Evolutionary conservation across 2,888 invertebrate species (phyloP).

Genomic region (Drosophila hawaiiensis): DNA sequence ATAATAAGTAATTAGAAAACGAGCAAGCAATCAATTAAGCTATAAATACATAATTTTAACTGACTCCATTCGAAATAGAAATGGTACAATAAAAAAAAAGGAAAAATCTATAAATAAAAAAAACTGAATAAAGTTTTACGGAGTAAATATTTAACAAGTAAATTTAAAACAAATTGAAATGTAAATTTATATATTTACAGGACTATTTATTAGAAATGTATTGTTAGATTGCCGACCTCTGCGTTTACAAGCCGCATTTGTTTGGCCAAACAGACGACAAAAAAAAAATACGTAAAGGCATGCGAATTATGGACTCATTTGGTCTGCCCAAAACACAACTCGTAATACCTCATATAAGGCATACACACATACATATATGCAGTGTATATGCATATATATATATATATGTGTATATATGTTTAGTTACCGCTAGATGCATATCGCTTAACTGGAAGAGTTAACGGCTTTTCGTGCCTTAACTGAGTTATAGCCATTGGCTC

Average conservation of each 20-base stretch:
- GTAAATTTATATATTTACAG: background rate
- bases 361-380: conserved; percentile 11
- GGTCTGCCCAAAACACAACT: conserved; percentile 32
- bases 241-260: conserved; percentile 1
- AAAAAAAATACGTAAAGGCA: conserved; percentile 37
- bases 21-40: too few relatives aligned
- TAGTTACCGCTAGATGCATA: conserved; percentile 33
- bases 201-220: background rate
- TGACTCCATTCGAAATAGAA: background rate
- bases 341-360: conserved; percentile 14
- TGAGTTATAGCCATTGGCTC: background rate
- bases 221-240: background rate
- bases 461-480: conserved; percentile 29
- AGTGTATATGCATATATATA: background rate
- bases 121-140: background rate
- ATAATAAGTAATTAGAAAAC: too few relatives aligned
- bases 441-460: conserved; percentile 62
- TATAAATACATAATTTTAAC: background rate
- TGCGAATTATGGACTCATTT: conserved; percentile 54
- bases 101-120: background rate
- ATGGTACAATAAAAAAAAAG: background rate
- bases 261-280: conserved; percentile 9
- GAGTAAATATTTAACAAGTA: background rate
- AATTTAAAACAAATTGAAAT: background rate
- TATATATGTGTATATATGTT: background rate